Evolutionary conservation across 2,888 invertebrate species (phyloP).

Genomic region (Odontocolon sp.): DNA sequence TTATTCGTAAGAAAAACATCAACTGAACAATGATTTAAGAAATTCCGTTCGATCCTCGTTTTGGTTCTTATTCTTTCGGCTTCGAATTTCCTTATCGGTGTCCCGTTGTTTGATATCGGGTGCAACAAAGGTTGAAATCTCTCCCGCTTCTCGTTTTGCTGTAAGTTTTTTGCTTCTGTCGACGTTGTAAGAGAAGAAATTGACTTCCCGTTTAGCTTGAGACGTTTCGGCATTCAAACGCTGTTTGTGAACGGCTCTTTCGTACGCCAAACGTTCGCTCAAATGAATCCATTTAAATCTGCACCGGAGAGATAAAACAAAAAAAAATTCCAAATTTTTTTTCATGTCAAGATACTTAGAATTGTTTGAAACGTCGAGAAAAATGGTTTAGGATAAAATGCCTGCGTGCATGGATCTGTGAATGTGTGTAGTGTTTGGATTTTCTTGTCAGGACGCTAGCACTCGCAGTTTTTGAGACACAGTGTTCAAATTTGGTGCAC

Average conservation of each 20-base stretch:
- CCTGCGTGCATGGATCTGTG: too few relatives aligned
- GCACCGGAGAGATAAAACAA: too few relatives aligned
- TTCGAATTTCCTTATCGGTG: slow-evolving; percentile 76
- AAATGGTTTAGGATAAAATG: too few relatives aligned
- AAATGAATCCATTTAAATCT: slow-evolving; percentile 98
- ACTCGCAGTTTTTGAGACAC: too few relatives aligned
- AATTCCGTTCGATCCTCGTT: slow-evolving; percentile 71
- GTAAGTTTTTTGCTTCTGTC: slow-evolving; percentile 89
- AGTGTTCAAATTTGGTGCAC: too few relatives aligned
- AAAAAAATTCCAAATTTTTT: too few relatives aligned
- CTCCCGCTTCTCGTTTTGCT: slow-evolving; percentile 65
- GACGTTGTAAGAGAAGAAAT: slow-evolving; percentile 92
- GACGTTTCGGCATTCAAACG: slow-evolving; percentile 92
- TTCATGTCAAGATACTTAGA: too few relatives aligned
- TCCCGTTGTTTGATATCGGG: slow-evolving; percentile 75
- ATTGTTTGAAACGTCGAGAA: too few relatives aligned
- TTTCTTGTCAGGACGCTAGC: too few relatives aligned
- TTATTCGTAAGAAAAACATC: slow-evolving; percentile 12
- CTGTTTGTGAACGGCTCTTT: slow-evolving; percentile 94
- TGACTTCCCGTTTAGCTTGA: slow-evolving; percentile 95
- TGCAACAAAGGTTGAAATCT: slow-evolving; percentile 63
- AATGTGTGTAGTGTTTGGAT: too few relatives aligned
- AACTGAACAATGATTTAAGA: slow-evolving; percentile 74
- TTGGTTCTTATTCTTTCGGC: slow-evolving; percentile 65
- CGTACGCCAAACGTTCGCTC: slow-evolving; percentile 95